phyloP scores from a whole-genome alignment of 2,888 invertebrate genomes.

The Slavum lentiscoides region DNA sequence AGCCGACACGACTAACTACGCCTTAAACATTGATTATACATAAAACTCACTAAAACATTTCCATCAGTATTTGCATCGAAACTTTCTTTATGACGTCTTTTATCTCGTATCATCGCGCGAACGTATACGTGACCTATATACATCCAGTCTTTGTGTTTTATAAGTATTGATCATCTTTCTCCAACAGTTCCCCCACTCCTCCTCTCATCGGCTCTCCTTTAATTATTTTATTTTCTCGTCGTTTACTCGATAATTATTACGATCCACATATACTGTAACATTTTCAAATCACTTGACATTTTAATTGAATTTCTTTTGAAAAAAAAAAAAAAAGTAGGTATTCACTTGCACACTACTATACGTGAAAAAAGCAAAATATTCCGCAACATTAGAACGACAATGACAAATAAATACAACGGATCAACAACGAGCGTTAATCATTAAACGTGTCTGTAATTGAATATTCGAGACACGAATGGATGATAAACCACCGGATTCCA shows the following conservation, averaged over 20 bases:
- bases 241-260: background rate
- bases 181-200: background rate
- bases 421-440: too few species aligned
- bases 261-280: too few species aligned
- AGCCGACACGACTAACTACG: background rate
- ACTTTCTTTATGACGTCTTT: conserved; percentile 16
- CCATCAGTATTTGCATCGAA: conserved; percentile 6
- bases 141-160: conserved; percentile 1
- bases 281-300: background rate
- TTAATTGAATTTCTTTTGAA: background rate
- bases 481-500: too few species aligned
- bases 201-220: background rate
- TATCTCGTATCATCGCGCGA: background rate
- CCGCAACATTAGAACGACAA: too few species aligned
- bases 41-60: background rate
- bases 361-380: too few species aligned
- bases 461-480: too few species aligned
- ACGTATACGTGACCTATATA: conserved; percentile 38
- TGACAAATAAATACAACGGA: too few species aligned
- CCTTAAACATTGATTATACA: background rate
- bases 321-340: background rate
- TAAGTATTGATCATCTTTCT: conserved; percentile 25
- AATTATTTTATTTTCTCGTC: background rate
- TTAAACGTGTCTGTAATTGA: too few species aligned
- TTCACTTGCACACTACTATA: too few species aligned